Percentiles rank a stretch among this genome's conserved stretches.
Conservation (phyloP, 2,888 invertebrate species). For the Blastobasis adustella region DNA sequence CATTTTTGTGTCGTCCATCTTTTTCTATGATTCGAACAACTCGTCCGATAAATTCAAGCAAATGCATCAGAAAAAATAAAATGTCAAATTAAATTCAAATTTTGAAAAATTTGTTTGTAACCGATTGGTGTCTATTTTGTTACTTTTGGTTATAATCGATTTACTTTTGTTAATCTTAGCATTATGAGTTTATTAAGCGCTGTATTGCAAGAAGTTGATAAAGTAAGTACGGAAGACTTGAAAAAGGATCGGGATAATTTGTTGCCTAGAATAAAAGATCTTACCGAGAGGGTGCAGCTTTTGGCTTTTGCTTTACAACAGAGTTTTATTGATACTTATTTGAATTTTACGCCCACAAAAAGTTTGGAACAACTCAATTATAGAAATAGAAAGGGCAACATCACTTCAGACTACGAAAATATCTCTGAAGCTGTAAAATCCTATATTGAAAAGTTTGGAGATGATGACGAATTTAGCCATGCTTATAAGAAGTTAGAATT, state of each 20-base stretch:
- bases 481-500: constrained; percentile 34
- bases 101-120: too few species aligned
- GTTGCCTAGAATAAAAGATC: constrained; percentile 41
- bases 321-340: constrained; percentile 49
- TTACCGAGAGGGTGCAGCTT: constrained; percentile 51
- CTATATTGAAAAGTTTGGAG: constrained; percentile 29
- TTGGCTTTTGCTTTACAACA: constrained; percentile 59
- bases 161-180: background rate
- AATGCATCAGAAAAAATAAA: too few species aligned
- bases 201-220: constrained; percentile 50
- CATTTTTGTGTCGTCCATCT: too few species aligned
- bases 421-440: constrained; percentile 29
- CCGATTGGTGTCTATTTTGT: background rate
- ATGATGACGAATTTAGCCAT: constrained; percentile 42
- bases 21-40: too few species aligned
- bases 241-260: constrained; percentile 47
- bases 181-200: constrained; percentile 60
- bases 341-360: constrained; percentile 50
- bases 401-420: constrained; percentile 36
- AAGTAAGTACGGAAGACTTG: constrained; percentile 41
- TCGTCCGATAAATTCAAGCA: too few species aligned
- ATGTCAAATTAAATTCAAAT: too few species aligned
- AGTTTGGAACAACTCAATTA: constrained; percentile 61
- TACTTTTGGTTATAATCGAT: too few species aligned
- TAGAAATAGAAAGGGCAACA: constrained; percentile 47